Conservation (phyloP, 2,113 vertebrate genomes). For the Cynopterus brachyotis region DNA sequence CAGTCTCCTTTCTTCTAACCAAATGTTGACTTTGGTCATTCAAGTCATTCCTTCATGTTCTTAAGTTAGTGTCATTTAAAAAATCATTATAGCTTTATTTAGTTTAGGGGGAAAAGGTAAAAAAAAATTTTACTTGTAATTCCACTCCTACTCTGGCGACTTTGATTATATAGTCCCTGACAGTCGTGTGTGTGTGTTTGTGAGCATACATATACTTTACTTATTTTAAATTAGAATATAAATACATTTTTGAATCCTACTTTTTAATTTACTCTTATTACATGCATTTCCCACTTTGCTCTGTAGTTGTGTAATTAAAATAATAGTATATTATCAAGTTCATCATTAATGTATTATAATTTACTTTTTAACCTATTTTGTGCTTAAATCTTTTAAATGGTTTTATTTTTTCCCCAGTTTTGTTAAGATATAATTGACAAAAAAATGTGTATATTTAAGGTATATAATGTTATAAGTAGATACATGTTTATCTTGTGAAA, state of each 20-base stretch:
- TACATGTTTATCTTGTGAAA: not conserved
- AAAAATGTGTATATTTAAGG: not conserved
- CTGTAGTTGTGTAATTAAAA: not conserved
- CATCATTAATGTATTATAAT: not conserved
- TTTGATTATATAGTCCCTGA: not conserved
- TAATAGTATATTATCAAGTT: not conserved
- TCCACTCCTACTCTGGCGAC: not conserved
- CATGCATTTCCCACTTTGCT: not conserved
- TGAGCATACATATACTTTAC: not conserved
- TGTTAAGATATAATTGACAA: not conserved
- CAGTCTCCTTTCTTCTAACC: not conserved
- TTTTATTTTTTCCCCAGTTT: not conserved
- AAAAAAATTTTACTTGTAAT: not conserved
- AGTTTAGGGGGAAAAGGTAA: not conserved
- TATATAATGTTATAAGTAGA: not conserved
- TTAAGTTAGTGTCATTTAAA: not conserved
- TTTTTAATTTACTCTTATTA: not conserved
- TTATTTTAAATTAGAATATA: not conserved
- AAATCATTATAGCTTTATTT: not conserved
- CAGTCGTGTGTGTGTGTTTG: not conserved
- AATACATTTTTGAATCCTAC: not conserved
- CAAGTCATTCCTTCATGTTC: not conserved
- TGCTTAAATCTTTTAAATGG: not conserved
- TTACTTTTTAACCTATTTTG: not conserved
- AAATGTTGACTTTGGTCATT: not conserved